Evolutionary conservation across 2,113 vertebrate genomes (phyloP).

Genomic region (Paraplagusia blochii): DNA sequence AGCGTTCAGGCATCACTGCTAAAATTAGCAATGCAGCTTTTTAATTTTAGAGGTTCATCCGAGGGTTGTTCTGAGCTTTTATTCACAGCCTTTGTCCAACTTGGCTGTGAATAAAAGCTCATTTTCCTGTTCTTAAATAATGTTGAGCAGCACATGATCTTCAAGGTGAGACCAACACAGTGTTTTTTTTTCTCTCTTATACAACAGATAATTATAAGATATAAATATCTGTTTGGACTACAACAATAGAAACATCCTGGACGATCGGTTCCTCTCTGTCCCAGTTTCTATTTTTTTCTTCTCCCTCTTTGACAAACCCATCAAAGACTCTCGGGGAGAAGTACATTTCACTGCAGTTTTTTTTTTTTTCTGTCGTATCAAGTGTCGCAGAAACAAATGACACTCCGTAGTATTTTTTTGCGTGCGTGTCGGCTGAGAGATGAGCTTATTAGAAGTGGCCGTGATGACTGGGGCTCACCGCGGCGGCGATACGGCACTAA

Average conservation of each 20-base stretch:
- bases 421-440: slow-evolving; percentile 48
- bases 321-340: slow-evolving; percentile 16
- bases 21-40: background rate
- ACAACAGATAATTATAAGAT: slow-evolving; percentile 1
- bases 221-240: slow-evolving; percentile 8
- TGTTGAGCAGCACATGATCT: too few relatives aligned
- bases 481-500: slow-evolving; percentile 49
- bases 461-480: slow-evolving; percentile 64
- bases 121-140: background rate
- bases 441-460: slow-evolving; percentile 64
- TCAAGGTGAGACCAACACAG: too few relatives aligned
- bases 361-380: slow-evolving; percentile 15
- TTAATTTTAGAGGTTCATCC: background rate
- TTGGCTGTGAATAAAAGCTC: slow-evolving; percentile 7
- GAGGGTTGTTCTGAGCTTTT: slow-evolving; percentile 1
- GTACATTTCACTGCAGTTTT: background rate
- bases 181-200: background rate
- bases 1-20: background rate
- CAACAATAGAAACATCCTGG: slow-evolving; percentile 18
- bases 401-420: slow-evolving; percentile 39
- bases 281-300: slow-evolving; percentile 26
- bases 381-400: slow-evolving; percentile 26
- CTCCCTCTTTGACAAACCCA: slow-evolving; percentile 14
- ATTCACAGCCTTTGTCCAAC: too few relatives aligned
- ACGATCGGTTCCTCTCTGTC: slow-evolving; percentile 37